Evolutionary conservation across 1,140 invertebrate species (phyloP).

Genomic region (Zaprionus camerounensis): DNA sequence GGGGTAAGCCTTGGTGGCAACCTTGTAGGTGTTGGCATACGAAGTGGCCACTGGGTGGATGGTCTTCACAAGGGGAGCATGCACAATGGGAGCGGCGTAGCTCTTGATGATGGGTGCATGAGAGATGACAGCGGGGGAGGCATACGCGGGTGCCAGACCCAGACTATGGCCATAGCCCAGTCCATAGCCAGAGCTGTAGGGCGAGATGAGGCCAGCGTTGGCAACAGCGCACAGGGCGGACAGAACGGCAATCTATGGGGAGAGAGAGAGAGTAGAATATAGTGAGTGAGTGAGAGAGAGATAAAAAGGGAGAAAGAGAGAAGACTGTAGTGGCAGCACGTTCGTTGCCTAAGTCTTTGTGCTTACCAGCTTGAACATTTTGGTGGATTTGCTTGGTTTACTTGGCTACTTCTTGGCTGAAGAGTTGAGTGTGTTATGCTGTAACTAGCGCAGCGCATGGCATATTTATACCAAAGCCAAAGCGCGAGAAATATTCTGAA

Average conservation of each 20-base stretch:
- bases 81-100: slow-evolving; percentile 81
- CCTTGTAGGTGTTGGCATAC: slow-evolving; percentile 87
- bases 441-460: slow-evolving; percentile 42
- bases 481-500: slow-evolving; percentile 79
- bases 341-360: slow-evolving; percentile 26
- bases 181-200: slow-evolving; percentile 72
- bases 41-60: slow-evolving; percentile 85
- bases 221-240: slow-evolving; percentile 80
- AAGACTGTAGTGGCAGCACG: neutral
- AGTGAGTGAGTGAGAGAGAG: neutral
- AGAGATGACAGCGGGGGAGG: slow-evolving; percentile 66
- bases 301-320: neutral
- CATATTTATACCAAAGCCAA: slow-evolving; percentile 77
- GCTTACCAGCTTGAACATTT: slow-evolving; percentile 84
- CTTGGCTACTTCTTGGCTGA: slow-evolving; percentile 63
- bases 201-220: slow-evolving; percentile 74
- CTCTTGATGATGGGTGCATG: slow-evolving; percentile 78
- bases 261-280: neutral
- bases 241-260: slow-evolving; percentile 65
- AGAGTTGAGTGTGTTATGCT: slow-evolving; percentile 76
- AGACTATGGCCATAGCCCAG: slow-evolving; percentile 52
- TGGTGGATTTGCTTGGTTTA: slow-evolving; percentile 36
- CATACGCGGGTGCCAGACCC: slow-evolving; percentile 59
- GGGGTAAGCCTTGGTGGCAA: slow-evolving; percentile 80
- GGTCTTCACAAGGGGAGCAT: slow-evolving; percentile 74